Conservation (phyloP, 2,888 invertebrate genomes). For the Allygus modestus region DNA sequence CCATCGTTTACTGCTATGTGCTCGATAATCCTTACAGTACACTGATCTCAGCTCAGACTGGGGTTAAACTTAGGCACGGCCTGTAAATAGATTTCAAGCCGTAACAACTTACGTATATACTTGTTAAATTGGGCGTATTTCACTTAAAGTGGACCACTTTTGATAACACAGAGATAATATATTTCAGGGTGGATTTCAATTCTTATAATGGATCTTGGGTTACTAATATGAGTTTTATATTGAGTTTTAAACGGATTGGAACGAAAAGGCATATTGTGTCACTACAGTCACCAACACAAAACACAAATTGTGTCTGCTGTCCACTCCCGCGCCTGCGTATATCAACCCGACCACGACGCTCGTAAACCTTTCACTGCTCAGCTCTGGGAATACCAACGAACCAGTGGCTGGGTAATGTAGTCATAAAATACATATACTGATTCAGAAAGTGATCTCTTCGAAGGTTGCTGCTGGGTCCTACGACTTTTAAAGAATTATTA, state of each 20-base stretch:
- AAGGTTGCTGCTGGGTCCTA: too few species aligned
- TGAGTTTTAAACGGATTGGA: not conserved
- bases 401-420: not conserved
- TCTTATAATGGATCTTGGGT: too few species aligned
- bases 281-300: conserved; percentile 1
- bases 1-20: not conserved
- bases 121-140: too few species aligned
- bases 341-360: conserved; percentile 14
- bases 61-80: too few species aligned
- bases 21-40: not conserved
- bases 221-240: not conserved
- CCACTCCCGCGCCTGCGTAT: not conserved
- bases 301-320: not conserved
- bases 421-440: not conserved
- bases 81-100: too few species aligned
- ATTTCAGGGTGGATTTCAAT: too few species aligned
- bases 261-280: conserved; percentile 22
- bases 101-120: too few species aligned
- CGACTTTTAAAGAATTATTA: too few species aligned
- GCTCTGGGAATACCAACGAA: not conserved
- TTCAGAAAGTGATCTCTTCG: too few species aligned
- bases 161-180: too few species aligned
- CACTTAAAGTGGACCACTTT: too few species aligned
- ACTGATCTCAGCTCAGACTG: not conserved
- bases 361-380: not conserved